Conservation (phyloP, 2,797 vertebrate species). For the Enteromius argenteus region DNA sequence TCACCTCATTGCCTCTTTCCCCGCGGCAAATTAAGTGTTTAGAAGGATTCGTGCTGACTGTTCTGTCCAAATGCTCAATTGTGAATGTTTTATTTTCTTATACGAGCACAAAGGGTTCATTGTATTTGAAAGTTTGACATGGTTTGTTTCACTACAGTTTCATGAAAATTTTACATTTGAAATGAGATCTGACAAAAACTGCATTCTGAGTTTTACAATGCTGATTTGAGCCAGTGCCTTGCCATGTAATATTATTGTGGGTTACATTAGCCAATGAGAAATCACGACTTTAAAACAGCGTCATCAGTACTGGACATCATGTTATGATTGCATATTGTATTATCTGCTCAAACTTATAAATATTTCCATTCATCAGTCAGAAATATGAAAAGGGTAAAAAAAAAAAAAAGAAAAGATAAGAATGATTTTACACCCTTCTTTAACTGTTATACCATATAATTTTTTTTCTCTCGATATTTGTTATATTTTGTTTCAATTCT, state of each 20-base stretch:
- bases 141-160: slow-evolving; percentile 39
- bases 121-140: slow-evolving; percentile 49
- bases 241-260: slow-evolving; percentile 56
- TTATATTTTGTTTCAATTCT: slow-evolving; percentile 32
- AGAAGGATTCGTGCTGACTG: slow-evolving; percentile 65
- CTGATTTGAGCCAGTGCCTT: slow-evolving; percentile 67
- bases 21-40: slow-evolving; percentile 63
- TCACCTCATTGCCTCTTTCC: slow-evolving; percentile 49
- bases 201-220: slow-evolving; percentile 46
- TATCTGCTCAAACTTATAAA: slow-evolving; percentile 25
- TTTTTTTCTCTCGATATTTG: slow-evolving; percentile 28
- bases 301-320: slow-evolving; percentile 27
- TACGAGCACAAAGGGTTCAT: slow-evolving; percentile 58
- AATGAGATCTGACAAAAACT: slow-evolving; percentile 14
- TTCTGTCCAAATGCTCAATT: slow-evolving; percentile 58
- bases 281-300: slow-evolving; percentile 25
- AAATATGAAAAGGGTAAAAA: slow-evolving; percentile 11
- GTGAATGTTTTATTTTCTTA: slow-evolving; percentile 62
- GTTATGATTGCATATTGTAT: slow-evolving; percentile 35
- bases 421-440: background rate
- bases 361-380: slow-evolving; percentile 6
- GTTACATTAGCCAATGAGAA: slow-evolving; percentile 29
- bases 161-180: slow-evolving; percentile 35
- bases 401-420: background rate
- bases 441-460: slow-evolving; percentile 3